These are phyloP conservation scores for Varanus komodoensis DNA, from an alignment of 2,113 vertebrate genomes.

Conservation along the genomic window DNA sequence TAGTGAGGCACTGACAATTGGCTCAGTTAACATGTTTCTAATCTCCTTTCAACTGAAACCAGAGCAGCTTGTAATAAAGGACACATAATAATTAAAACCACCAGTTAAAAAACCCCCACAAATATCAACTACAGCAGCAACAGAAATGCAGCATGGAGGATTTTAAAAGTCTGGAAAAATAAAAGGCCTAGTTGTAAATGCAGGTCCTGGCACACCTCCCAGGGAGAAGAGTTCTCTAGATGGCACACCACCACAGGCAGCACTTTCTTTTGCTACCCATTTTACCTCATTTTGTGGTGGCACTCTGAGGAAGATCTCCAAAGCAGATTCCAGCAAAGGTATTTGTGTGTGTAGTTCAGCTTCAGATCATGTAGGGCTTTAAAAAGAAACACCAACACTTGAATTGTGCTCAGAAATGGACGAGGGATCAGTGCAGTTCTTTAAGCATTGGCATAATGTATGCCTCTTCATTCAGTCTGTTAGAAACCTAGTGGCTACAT, in stretches of 20 bases:
- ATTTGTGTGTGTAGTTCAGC: neutral
- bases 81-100: neutral
- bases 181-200: neutral
- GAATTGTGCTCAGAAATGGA: neutral
- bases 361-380: neutral
- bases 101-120: neutral
- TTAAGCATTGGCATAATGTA: neutral
- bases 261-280: neutral
- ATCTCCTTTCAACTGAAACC: neutral
- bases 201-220: neutral
- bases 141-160: neutral
- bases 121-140: neutral
- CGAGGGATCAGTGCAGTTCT: neutral
- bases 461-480: neutral
- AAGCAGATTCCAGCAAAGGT: neutral
- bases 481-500: neutral
- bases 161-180: neutral
- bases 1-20: neutral
- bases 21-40: neutral
- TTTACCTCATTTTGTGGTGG: neutral
- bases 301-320: neutral
- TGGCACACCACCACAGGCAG: neutral
- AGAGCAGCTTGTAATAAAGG: neutral
- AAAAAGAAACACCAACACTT: neutral
- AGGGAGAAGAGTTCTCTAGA: neutral